phyloP scores from a whole-genome alignment of 2,888 invertebrate genomes.

The Leptinotarsa juncta region DNA sequence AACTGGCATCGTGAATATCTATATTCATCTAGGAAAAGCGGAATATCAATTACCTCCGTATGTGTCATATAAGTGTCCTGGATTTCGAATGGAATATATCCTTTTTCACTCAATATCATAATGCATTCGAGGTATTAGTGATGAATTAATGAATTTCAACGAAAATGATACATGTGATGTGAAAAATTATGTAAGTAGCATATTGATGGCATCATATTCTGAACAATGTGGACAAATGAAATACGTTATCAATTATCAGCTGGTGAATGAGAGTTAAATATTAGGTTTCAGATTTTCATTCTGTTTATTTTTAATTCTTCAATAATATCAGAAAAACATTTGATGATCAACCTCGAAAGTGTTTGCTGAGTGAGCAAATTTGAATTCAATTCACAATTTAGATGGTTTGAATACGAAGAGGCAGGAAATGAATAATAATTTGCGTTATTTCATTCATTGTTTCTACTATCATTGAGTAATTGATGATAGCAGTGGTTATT shows the following conservation, averaged over 20 bases:
- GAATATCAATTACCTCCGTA: background rate
- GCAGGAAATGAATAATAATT: no score
- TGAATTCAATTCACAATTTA: no score
- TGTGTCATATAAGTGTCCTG: conserved; percentile 2
- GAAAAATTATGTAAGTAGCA: background rate
- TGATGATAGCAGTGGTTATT: no score
- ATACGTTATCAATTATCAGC: background rate
- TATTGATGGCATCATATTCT: background rate
- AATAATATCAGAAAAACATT: no score
- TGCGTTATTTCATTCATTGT: no score
- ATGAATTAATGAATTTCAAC: background rate
- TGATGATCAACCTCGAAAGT: no score
- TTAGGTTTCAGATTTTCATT: no score
- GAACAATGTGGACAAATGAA: background rate
- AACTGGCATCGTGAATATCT: background rate
- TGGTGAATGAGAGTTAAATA: background rate
- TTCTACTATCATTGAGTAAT: no score
- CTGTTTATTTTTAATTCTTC: no score
- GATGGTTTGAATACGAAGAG: no score
- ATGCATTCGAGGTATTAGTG: background rate
- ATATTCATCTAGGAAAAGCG: background rate
- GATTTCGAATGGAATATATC: background rate
- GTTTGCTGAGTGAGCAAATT: no score
- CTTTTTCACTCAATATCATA: background rate
- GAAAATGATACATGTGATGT: background rate